Evolutionary conservation across 2,113 vertebrate species (phyloP).

Genomic region (Clinocottus analis): DNA sequence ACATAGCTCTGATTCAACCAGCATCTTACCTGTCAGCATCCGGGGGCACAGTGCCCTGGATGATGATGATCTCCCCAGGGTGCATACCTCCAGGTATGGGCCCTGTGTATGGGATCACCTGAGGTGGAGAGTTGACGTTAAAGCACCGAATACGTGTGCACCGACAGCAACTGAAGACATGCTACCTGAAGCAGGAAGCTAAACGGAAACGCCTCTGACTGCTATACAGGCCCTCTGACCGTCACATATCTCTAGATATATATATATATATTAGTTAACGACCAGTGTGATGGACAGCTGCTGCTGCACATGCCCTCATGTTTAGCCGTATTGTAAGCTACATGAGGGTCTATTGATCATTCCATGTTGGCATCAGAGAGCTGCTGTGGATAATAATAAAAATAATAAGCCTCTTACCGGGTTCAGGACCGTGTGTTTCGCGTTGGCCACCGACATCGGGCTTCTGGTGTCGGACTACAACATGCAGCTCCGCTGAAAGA

Average conservation of each 20-base stretch:
- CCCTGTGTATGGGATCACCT: slow-evolving; percentile 90
- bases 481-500: slow-evolving; percentile 45
- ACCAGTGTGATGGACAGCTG: neutral
- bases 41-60: slow-evolving; percentile 87
- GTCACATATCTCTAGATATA: no score
- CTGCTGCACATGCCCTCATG: neutral
- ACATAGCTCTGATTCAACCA: no score
- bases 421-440: slow-evolving; percentile 81
- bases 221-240: neutral
- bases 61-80: slow-evolving; percentile 89
- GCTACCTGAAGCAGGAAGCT: neutral
- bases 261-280: neutral
- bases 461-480: slow-evolving; percentile 33
- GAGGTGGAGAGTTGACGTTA: slow-evolving; percentile 22
- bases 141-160: neutral
- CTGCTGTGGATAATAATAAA: neutral
- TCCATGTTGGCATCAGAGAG: slow-evolving; percentile 1
- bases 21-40: slow-evolving; percentile 89
- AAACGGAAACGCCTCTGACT: neutral
- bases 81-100: slow-evolving; percentile 88
- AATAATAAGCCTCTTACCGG: slow-evolving; percentile 78
- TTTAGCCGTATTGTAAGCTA: neutral
- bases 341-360: neutral
- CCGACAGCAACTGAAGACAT: neutral
- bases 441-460: slow-evolving; percentile 84